Evolutionary conservation across 2,113 vertebrate genomes (phyloP).

Genomic region (Chaetura pelagica): DNA sequence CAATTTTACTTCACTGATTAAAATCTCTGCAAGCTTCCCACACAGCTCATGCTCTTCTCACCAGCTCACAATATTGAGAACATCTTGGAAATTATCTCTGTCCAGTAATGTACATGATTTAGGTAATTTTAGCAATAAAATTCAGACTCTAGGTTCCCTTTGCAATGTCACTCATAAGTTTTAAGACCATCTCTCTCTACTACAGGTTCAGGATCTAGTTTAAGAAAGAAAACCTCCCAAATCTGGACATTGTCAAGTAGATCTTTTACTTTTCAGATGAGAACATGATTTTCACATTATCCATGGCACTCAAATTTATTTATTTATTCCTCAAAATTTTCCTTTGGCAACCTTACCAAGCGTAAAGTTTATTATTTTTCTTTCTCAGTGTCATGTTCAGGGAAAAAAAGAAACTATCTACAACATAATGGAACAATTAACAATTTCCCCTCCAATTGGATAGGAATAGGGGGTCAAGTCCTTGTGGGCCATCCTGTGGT

Average conservation of each 20-base stretch:
- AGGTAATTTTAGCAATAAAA: background rate
- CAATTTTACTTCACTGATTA: slow-evolving; percentile 15
- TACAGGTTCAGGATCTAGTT: background rate
- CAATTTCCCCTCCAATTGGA: background rate
- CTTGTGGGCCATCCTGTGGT: background rate
- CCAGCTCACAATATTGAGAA: background rate
- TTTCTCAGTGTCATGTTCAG: background rate
- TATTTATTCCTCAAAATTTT: background rate
- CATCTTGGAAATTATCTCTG: background rate
- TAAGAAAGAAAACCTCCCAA: background rate
- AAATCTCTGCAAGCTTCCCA: background rate
- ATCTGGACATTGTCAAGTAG: background rate
- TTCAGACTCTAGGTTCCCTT: background rate
- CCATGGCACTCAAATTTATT: background rate
- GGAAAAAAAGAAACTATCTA: background rate
- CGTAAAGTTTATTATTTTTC: background rate
- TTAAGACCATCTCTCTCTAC: background rate
- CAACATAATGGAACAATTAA: background rate
- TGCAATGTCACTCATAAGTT: background rate
- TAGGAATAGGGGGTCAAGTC: background rate
- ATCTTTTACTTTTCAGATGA: background rate
- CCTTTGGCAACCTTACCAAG: background rate
- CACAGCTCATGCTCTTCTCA: background rate
- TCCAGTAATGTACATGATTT: background rate
- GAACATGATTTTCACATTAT: background rate